Evolutionary conservation across 2,888 invertebrate genomes (phyloP), one percentile per base, ranked within the genome.

Genomic region (Lysandra coridon): DNA sequence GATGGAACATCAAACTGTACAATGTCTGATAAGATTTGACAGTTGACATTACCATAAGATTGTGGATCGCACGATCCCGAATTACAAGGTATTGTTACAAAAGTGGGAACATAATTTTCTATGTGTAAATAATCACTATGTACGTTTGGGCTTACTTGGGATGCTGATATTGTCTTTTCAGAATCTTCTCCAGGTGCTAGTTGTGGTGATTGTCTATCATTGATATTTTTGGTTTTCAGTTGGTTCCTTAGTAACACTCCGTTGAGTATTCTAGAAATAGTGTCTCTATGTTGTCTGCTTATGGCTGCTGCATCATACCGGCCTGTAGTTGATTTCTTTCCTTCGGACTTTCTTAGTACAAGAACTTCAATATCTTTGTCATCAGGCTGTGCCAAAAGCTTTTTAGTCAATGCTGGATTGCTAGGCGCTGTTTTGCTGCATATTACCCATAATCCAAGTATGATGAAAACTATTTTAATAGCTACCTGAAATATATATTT

Each of bases 101-200:
- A 69, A 1, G 69, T 69, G 6, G 69, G 69, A 37, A 69, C 17
- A 37, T 78, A 60, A 62, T 78, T 60, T 33, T 60, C 78, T 37
- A 62, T 60, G 57, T 78, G 78, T 60, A 53, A 53, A 78, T 78
- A 78, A 78, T 78, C 33, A 60, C 60, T 77, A 37, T 78, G 37
- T 37, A 53, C 57, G 23, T 78, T 49, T 6, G 75, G 49, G 75
- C 75, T 49, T 23, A 44, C 44, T 75, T 75, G 44, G 14, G 10
- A 23, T 30, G 49, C 23, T 17, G 74, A 17, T 44, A 23, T 23
- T 23, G 75, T 0, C 12, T 44, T 49, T 30, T 49, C 44, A 23
- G 44, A 49, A 12, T 75, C 4, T 4, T 30, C 23, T 75, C 12
- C 49, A 7, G 14, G 49, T 75, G 49, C 10, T 4, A 30, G 10